Evolutionary conservation across 1,140 invertebrate species (phyloP), one percentile per base, ranked within the genome.

Genomic region (Cherax destructor): DNA sequence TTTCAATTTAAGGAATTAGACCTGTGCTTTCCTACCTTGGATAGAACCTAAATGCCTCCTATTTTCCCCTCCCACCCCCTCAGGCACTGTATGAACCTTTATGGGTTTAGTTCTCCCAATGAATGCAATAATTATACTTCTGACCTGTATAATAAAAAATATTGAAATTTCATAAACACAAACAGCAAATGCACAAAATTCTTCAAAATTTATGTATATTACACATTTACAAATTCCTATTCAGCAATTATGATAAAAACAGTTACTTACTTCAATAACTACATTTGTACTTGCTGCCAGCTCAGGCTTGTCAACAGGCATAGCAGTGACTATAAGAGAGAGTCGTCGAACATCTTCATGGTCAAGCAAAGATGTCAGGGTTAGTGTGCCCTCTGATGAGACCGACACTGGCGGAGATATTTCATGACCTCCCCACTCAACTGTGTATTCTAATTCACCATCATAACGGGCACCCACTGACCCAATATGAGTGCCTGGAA

Each of bases 351-450:
- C 96, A 11, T 96, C 95, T 95, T 99, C 99, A 41, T 98, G 95
- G 94, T 99, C 98, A 16, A 99, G 95, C 93, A 97, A 97, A 0
- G 97, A 97, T 78, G 98, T 97, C 0, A 99, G 96, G 94, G 97
- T 97, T 0, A 99, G 94, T 91, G 97, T 96, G 0, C 98, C 99
- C 4, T 95, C 96, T 91, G 98, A 97, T 49, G 97, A 97, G 93
- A 99, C 97, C 10, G 99, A 95, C 24, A 96, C 96, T 94, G 99
- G 99, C 5, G 97, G 96, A 0, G 98, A 98, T 94, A 97, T 97
- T 16, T 96, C 95, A 94, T 99, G 98, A 0, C 98, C 98, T 47
- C 96, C 96, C 92, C 92, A 93, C 61, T 93, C 92, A 4, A 93
- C 59, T 16, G 78, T 50, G 50, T 93, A 93, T 78, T 93, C 87